Percentiles rank a stretch among this genome's conserved stretches.
phyloP scores from a whole-genome alignment of 2,113 vertebrate genomes.

The Morphnarchus princeps region DNA sequence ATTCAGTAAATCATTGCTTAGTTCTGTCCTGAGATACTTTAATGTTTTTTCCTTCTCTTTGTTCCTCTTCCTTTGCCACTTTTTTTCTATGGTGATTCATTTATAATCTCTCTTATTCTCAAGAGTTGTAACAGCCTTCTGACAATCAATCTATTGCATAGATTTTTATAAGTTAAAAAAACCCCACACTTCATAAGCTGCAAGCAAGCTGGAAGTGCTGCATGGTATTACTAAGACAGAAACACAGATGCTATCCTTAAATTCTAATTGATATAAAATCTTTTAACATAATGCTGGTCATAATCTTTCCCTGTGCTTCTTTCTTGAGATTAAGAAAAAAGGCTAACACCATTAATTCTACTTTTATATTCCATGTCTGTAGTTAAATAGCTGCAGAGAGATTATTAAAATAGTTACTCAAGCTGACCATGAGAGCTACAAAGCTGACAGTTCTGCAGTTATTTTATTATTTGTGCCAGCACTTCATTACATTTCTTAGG shows the following conservation, averaged over 20 bases:
- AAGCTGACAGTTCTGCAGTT: not conserved
- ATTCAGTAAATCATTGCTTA: not conserved
- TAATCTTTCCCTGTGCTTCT: not conserved
- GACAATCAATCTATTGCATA: not conserved
- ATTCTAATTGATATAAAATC: not conserved
- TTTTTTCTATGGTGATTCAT: not conserved
- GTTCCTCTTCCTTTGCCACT: not conserved
- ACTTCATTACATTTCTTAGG: not conserved
- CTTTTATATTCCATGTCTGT: not conserved
- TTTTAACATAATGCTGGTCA: not conserved
- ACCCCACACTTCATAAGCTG: not conserved
- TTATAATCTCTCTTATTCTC: not conserved
- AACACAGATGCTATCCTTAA: not conserved
- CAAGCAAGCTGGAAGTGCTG: not conserved
- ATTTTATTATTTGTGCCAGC: not conserved
- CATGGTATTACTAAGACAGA: not conserved
- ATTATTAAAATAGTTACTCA: conserved; percentile 22
- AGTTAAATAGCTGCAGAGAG: not conserved
- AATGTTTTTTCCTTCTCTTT: not conserved
- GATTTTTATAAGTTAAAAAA: not conserved
- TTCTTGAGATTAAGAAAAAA: not conserved
- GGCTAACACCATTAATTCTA: not conserved
- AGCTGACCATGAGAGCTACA: not conserved
- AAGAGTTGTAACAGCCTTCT: not conserved
- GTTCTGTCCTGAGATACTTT: not conserved